Evolutionary conservation across 2,113 vertebrate species (phyloP).

Genomic region (Microtus montanus): DNA sequence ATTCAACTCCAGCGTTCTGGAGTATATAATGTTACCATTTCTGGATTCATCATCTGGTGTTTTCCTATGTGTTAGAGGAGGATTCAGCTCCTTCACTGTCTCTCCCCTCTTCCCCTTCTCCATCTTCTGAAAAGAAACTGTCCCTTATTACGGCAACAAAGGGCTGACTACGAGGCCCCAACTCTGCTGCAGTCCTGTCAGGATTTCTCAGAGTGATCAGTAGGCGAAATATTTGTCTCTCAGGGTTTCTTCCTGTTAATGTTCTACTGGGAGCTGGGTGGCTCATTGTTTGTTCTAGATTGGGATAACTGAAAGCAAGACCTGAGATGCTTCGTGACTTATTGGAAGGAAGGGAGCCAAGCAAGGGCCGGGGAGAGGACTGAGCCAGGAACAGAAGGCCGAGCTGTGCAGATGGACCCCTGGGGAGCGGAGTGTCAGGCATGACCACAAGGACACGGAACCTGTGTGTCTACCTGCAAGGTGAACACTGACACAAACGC

Average conservation of each 20-base stretch:
- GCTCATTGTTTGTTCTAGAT: neutral
- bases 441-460: neutral
- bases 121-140: neutral
- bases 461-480: neutral
- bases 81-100: neutral
- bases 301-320: neutral
- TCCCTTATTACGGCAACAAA: no score
- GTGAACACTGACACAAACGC: neutral
- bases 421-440: neutral
- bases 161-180: neutral
- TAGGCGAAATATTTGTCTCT: no score
- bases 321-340: neutral
- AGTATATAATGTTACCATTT: neutral
- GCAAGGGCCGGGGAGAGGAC: neutral
- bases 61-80: neutral
- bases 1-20: neutral
- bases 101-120: neutral
- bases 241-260: neutral
- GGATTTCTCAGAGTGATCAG: neutral
- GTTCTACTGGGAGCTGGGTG: no score
- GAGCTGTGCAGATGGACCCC: neutral
- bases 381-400: neutral
- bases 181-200: no score
- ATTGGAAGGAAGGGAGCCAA: neutral
- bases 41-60: neutral